Evolutionary conservation across 2,888 invertebrate species (phyloP).

Genomic region (Zelleria hepariella): DNA sequence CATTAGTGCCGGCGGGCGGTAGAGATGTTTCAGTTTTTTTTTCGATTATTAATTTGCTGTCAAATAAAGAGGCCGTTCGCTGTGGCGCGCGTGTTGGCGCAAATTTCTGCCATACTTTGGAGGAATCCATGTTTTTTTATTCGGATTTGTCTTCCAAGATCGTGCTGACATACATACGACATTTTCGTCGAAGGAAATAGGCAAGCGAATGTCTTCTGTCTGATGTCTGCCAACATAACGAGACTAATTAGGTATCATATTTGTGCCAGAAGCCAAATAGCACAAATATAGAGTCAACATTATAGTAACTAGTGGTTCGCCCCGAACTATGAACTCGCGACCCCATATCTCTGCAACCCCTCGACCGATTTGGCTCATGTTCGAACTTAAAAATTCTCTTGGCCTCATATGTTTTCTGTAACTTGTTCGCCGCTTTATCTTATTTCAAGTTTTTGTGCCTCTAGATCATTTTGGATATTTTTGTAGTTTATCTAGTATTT

Average conservation of each 20-base stretch:
- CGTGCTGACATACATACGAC: conserved; percentile 54
- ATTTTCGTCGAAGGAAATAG: conserved; percentile 20
- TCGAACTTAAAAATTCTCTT: no score
- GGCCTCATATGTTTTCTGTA: no score
- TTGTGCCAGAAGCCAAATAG: not conserved
- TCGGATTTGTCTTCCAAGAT: conserved; percentile 62
- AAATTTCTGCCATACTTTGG: conserved; percentile 70
- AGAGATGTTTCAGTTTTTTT: conserved; percentile 50
- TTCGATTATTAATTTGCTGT: conserved; percentile 70
- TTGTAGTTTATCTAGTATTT: no score
- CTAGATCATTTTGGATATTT: no score
- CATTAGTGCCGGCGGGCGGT: conserved; percentile 39
- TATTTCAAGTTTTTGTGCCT: no score
- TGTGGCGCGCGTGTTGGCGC: conserved; percentile 71
- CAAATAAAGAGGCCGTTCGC: conserved; percentile 72
- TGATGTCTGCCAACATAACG: not conserved
- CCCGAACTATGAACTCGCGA: no score
- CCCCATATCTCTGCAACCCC: no score
- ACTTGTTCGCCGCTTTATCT: no score
- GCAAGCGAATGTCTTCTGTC: not conserved
- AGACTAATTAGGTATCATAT: not conserved
- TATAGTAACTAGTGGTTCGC: not conserved
- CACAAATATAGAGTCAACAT: not conserved
- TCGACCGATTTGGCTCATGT: no score
- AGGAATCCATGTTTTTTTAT: conserved; percentile 69